Evolutionary conservation across 53 echinoderm and acorn worm genomes (phyloP).

Genomic region (Paelopatides confundens): DNA sequence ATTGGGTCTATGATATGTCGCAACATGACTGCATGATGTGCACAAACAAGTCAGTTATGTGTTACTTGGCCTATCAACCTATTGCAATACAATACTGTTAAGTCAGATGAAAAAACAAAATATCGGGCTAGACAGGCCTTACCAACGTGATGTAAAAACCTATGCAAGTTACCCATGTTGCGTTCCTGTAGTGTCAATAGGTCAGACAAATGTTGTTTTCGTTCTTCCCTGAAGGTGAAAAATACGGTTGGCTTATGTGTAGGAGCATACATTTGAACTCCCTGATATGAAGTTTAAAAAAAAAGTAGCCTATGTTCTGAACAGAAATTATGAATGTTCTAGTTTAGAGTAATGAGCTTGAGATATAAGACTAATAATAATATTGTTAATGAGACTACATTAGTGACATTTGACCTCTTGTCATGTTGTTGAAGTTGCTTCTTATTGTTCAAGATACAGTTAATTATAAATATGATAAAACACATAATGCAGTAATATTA

Average conservation of each 20-base stretch:
- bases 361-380: not conserved
- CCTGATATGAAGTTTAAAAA: not conserved
- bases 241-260: not conserved
- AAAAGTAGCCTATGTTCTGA: not conserved
- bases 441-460: not conserved
- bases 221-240: not conserved
- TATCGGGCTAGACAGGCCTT: conserved; percentile 7
- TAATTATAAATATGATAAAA: too few species aligned
- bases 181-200: conserved; percentile 18
- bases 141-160: conserved; percentile 2
- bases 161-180: conserved; percentile 10
- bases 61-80: conserved; percentile 35
- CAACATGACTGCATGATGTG: not conserved
- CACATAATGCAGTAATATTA: too few species aligned
- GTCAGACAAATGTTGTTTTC: conserved; percentile 49
- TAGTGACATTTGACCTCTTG: not conserved
- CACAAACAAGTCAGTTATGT: not conserved
- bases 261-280: too few species aligned
- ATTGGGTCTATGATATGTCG: not conserved
- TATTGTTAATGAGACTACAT: not conserved
- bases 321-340: not conserved
- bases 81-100: conserved; percentile 28
- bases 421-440: not conserved
- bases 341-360: too few species aligned
- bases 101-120: not conserved